These are phyloP conservation scores for Sternarchorhynchus goeldii DNA, from an alignment of 2,797 vertebrate genomes.

Conservation along the genomic window DNA sequence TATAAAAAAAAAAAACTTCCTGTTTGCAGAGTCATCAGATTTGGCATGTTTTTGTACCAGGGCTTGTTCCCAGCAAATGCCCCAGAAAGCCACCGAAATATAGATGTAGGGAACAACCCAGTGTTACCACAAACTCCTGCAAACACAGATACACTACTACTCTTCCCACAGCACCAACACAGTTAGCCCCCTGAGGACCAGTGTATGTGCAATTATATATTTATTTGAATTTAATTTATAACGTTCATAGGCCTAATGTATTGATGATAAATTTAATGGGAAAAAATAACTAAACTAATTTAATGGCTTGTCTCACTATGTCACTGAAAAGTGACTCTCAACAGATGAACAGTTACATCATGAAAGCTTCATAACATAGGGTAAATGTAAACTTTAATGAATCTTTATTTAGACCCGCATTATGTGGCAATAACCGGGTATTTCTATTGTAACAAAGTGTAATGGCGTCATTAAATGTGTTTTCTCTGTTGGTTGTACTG, in stretches of 20 bases:
- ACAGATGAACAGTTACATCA: conserved; percentile 17
- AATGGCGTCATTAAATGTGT: conserved; percentile 54
- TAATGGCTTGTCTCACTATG: conserved; percentile 34
- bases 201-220: conserved; percentile 57
- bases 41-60: conserved; percentile 36
- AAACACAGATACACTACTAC: conserved; percentile 33
- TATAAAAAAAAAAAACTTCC: background rate
- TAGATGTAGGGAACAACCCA: background rate
- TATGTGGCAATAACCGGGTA: conserved; percentile 56
- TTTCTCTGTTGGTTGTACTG: conserved; percentile 65
- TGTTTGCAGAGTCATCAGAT: conserved; percentile 24
- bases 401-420: conserved; percentile 54
- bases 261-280: conserved; percentile 46
- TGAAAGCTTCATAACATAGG: conserved; percentile 34
- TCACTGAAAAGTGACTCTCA: conserved; percentile 23
- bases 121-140: conserved; percentile 16
- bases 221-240: conserved; percentile 76
- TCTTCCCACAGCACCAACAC: conserved; percentile 52
- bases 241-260: conserved; percentile 65
- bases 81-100: conserved; percentile 34
- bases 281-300: conserved; percentile 43
- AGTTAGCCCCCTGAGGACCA: conserved; percentile 11
- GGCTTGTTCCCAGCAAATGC: conserved; percentile 37
- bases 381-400: conserved; percentile 52
- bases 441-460: conserved; percentile 58